Base-by-base conservation (phyloP, 2,888 invertebrate species). In the Anodontia alba region DNA sequence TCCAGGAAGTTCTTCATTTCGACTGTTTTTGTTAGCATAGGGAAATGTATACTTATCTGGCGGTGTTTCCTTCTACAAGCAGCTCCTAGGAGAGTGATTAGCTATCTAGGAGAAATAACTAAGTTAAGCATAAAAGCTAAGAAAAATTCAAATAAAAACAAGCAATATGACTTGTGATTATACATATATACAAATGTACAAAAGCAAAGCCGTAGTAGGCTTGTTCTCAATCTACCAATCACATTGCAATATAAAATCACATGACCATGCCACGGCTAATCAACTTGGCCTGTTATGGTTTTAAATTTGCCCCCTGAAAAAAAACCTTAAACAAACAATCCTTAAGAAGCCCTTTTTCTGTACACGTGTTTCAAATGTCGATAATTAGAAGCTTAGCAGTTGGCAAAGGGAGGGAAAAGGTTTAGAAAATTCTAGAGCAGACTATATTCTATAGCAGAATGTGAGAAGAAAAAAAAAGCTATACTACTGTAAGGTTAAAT, bases 331-430 rank as follows among this genome's bases (percentile, higher is more conserved):
- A 17, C 3, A 5, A 62, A 7, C 33, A 8, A 31, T n/a, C 17
- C 33, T 62, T 62, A 33, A 17, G 33, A 17, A 33, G 31, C 33
- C 62, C 62, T 33, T 62, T 57, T 33, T 10, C 20, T 88, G 90
- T 87, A 88, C 88, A 88, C 88, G 87, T 87, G 85, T 83, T 88
- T 89, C 88, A 88, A 87, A 83, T 81, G 78, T 82, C 78, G 66
- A 69, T 71, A 49, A 69, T 38, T 15, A 38, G n/a, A 36, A 68
- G 43, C 68, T 71, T 51, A 51, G 67, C 46, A 23, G 17, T 36
- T 29, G 10, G 23, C 23, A 76, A 57, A 66, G 76, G 62, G 33
- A 57, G 46, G 62, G 70, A 43, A 54, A n/a, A 69, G 54, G 68
- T 67, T 68, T 38, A 62, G 62, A 66, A 76, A 62, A 17, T 33